These are phyloP conservation scores for Drosophila anomelani DNA, from an alignment of 2,888 invertebrate species.

Conservation along the genomic window DNA sequence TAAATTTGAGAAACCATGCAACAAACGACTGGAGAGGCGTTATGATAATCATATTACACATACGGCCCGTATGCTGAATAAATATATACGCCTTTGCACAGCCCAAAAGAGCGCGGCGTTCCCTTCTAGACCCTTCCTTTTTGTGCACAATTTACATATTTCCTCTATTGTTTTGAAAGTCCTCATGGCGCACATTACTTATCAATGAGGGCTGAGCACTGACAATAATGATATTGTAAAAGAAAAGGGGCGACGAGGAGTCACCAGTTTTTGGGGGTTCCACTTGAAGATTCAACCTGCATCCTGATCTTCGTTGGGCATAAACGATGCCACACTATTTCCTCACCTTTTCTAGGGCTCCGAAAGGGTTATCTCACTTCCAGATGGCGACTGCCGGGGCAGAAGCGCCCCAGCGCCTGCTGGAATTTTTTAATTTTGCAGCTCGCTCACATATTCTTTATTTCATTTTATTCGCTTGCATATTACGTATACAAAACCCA, in stretches of 20 bases:
- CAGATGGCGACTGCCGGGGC: constrained; percentile 19
- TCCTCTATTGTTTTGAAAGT: constrained; percentile 63
- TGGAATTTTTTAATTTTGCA: constrained; percentile 72
- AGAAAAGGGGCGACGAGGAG: neutral
- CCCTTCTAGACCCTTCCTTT: constrained; percentile 34
- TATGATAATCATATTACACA: constrained; percentile 67
- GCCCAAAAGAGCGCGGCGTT: neutral
- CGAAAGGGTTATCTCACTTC: constrained; percentile 11
- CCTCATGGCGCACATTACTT: constrained; percentile 52
- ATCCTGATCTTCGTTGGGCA: constrained; percentile 12
- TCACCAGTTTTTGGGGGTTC: neutral
- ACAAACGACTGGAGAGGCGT: constrained; percentile 39
- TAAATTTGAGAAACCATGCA: constrained; percentile 54
- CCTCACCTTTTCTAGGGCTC: neutral
- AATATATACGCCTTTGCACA: constrained; percentile 8
- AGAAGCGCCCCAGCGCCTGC: constrained; percentile 8
- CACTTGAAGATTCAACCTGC: constrained; percentile 8
- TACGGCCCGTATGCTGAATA: constrained; percentile 43
- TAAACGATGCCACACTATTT: neutral
- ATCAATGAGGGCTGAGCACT: constrained; percentile 35
- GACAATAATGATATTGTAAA: constrained; percentile 20
- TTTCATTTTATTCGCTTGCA: constrained; percentile 52
- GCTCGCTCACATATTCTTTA: constrained; percentile 34
- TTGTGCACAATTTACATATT: constrained; percentile 65
- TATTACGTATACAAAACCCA: constrained; percentile 47